These are phyloP conservation scores for Myripristis jacobus DNA, from an alignment of 2,797 vertebrate genomes.

Conservation along the genomic window DNA sequence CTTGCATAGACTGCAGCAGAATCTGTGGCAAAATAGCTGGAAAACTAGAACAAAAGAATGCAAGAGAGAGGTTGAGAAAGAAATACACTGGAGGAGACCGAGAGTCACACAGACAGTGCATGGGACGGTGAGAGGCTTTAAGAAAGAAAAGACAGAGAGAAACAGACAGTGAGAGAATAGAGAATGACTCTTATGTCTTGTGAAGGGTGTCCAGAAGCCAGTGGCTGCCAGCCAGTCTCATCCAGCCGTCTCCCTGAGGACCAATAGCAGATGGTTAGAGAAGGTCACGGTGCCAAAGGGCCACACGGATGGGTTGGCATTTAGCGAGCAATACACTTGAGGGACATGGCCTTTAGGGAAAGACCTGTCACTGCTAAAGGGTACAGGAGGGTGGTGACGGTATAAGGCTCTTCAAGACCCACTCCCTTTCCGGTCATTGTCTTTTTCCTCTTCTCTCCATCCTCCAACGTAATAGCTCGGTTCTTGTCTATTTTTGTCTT, in stretches of 20 bases:
- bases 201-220: slow-evolving; percentile 47
- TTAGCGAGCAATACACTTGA: slow-evolving; percentile 45
- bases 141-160: background rate
- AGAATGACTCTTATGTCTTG: slow-evolving; percentile 23
- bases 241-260: slow-evolving; percentile 35
- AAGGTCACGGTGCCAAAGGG: slow-evolving; percentile 64
- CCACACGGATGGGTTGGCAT: slow-evolving; percentile 54
- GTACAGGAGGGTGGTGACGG: slow-evolving; percentile 42
- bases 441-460: slow-evolving; percentile 6
- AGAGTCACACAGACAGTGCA: background rate
- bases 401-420: slow-evolving; percentile 3
- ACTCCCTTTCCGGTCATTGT: slow-evolving; percentile 47
- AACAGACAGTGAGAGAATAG: slow-evolving; percentile 22
- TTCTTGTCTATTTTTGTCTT: slow-evolving; percentile 23
- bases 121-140: slow-evolving; percentile 8
- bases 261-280: slow-evolving; percentile 42
- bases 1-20: slow-evolving; percentile 3
- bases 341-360: slow-evolving; percentile 57
- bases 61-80: slow-evolving; percentile 10
- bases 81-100: background rate
- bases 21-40: background rate
- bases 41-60: slow-evolving; percentile 12
- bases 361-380: slow-evolving; percentile 57
- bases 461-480: slow-evolving; percentile 25
- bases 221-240: slow-evolving; percentile 46